Evolutionary conservation across 2,797 vertebrate genomes (phyloP), one percentile per base, ranked within the genome.

Genomic region (Naso thynnoides): DNA sequence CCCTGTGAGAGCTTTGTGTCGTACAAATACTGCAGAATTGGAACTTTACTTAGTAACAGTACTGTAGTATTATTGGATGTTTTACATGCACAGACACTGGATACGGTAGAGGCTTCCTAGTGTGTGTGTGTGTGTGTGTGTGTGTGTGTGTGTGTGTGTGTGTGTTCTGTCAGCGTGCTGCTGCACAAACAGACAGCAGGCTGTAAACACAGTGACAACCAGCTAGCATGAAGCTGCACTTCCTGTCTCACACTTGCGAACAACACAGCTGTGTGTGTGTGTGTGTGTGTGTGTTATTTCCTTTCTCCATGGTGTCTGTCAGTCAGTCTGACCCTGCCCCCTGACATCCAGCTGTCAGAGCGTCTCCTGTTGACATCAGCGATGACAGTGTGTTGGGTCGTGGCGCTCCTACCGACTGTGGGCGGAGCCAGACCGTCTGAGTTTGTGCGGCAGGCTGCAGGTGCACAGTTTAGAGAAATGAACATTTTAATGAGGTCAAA

Each of bases 231-330:
- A n/a, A 8, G 31, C 31, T 31, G 31, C 31, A 31, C 31, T 31
- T 31, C 31, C 31, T 31, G 31, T 31, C 31, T 31, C 4, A 31
- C 31, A 8, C 31, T n/a, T n/a, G 31, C 31, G 4, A 8, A 31
- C 31, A 31, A 31, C 31, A 31, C 31, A 31, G 31, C 31, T 31
- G 19, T 66, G 42, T 72, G 21, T 48, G 27, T 75, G 16, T 38
- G 16, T 67, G 38, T 72, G 21, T 39, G 24, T n/a, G 31, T 18
- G 45, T 54, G 31, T n/a, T n/a, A n/a, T n/a, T n/a, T n/a, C n/a
- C n/a, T n/a, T n/a, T n/a, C n/a, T n/a, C n/a, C n/a, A n/a, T 61
- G 27, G 24, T 44, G 7, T 4, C 23, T 65, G 36, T 31, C 27
- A 0, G 42, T 56, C 4, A 16, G 0, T 55, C 23, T 24, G 9